Conservation (phyloP, 1,140 invertebrate species). For the Neodiprion fabricii region DNA sequence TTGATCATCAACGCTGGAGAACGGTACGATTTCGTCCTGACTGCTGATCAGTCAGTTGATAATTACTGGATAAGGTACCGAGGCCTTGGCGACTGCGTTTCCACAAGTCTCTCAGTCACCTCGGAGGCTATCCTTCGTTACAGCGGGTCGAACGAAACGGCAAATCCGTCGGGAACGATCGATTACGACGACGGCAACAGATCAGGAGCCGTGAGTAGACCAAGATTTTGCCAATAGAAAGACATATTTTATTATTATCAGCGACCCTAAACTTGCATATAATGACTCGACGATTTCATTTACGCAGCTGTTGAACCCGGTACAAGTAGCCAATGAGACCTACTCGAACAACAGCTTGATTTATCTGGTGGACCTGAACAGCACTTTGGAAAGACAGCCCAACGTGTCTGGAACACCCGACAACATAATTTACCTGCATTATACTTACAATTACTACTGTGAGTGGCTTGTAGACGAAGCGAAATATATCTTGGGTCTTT, state of each 20-base stretch:
- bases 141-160: constrained; percentile 28
- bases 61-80: constrained; percentile 66
- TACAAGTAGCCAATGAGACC: constrained; percentile 13
- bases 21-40: constrained; percentile 68
- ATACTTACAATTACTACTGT: constrained; percentile 28
- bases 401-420: constrained; percentile 26
- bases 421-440: constrained; percentile 29
- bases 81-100: constrained; percentile 58
- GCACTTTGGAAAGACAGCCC: not conserved
- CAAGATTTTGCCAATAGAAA: constrained; percentile 9
- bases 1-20: constrained; percentile 61
- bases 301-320: constrained; percentile 31
- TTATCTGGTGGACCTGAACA: constrained; percentile 27
- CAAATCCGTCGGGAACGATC: constrained; percentile 30
- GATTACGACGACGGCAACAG: constrained; percentile 24
- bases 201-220: constrained; percentile 27
- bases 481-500: not conserved
- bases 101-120: constrained; percentile 40
- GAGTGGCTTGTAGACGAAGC: not conserved
- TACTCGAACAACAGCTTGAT: constrained; percentile 28
- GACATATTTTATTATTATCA: not conserved
- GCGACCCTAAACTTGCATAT: not conserved
- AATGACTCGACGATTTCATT: constrained; percentile 3
- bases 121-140: constrained; percentile 57
- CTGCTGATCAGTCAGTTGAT: constrained; percentile 56